These are phyloP conservation scores for Manis javanica DNA, from an alignment of 2,797 vertebrate genomes.

Conservation along the genomic window DNA sequence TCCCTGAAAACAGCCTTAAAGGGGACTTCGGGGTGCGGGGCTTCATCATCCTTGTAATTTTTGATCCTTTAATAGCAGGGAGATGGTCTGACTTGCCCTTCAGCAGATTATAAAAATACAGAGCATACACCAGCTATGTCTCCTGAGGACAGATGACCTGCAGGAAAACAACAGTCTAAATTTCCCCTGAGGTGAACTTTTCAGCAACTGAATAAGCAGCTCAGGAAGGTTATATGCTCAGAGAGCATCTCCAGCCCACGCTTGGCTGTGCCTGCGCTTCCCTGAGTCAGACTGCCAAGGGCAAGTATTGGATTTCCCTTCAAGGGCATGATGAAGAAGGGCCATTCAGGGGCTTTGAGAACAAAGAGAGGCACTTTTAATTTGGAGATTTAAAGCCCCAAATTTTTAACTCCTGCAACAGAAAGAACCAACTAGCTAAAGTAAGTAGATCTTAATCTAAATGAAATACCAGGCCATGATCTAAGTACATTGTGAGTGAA, in stretches of 20 bases:
- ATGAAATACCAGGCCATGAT: neutral
- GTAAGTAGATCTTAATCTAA: neutral
- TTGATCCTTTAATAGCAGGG: constrained; percentile 56
- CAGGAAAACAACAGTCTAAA: constrained; percentile 49
- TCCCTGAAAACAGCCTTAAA: constrained; percentile 39
- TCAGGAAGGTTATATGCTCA: neutral
- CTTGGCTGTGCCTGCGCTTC: neutral
- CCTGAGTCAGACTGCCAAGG: constrained; percentile 64
- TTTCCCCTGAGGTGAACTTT: constrained; percentile 63
- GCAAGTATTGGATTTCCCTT: constrained; percentile 74
- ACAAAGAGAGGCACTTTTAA: constrained; percentile 42
- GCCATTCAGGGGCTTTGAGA: neutral
- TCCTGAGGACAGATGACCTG: constrained; percentile 36
- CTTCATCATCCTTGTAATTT: constrained; percentile 11
- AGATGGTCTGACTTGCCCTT: constrained; percentile 35
- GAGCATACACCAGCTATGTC: neutral
- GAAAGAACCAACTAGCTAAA: neutral
- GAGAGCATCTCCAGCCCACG: constrained; percentile 27
- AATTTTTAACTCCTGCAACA: constrained; percentile 38
- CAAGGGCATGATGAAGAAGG: constrained; percentile 20
- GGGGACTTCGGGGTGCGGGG: constrained; percentile 31
- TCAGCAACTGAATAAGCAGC: constrained; percentile 39
- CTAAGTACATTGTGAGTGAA: neutral
- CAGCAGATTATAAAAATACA: constrained; percentile 68
- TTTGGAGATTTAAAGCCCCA: constrained; percentile 6